Conservation (phyloP, 2,797 vertebrate genomes). For the Melopsittacus undulatus region DNA sequence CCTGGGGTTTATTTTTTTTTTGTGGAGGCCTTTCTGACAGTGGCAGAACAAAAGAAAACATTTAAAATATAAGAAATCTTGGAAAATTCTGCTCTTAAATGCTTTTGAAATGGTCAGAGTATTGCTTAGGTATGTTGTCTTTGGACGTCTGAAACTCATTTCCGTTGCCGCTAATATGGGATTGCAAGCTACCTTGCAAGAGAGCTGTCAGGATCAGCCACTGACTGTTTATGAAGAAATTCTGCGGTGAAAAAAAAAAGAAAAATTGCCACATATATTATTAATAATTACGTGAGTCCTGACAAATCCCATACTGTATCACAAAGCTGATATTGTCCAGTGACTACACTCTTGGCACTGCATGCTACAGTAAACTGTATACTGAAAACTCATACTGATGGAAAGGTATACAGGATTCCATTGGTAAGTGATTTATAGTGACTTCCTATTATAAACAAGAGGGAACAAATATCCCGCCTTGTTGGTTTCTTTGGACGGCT, state of each 20-base stretch:
- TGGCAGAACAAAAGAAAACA: not conserved
- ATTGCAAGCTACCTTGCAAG: slow-evolving; percentile 23
- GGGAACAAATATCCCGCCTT: slow-evolving; percentile 32
- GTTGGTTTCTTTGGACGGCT: slow-evolving; percentile 28
- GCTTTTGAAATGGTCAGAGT: not conserved
- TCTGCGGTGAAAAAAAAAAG: not conserved
- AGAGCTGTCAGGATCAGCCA: slow-evolving; percentile 34
- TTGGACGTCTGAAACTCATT: not conserved
- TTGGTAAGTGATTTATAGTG: slow-evolving; percentile 60
- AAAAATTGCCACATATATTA: not conserved
- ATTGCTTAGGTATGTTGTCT: slow-evolving; percentile 5
- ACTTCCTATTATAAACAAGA: slow-evolving; percentile 68
- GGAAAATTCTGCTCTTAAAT: not conserved
- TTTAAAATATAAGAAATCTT: slow-evolving; percentile 9
- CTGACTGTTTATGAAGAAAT: slow-evolving; percentile 46
- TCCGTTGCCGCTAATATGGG: not conserved
- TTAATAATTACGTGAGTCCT: slow-evolving; percentile 57
- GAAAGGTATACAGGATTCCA: slow-evolving; percentile 63
- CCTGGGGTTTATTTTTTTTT: not conserved
- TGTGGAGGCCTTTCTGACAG: not conserved
- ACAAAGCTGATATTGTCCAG: slow-evolving; percentile 62
- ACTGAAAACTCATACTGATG: slow-evolving; percentile 43
- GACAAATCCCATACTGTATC: slow-evolving; percentile 57
- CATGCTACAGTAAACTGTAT: slow-evolving; percentile 34
- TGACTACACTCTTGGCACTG: slow-evolving; percentile 35